Evolutionary conservation across 2,113 vertebrate species (phyloP).

Genomic region (Chionis minor): DNA sequence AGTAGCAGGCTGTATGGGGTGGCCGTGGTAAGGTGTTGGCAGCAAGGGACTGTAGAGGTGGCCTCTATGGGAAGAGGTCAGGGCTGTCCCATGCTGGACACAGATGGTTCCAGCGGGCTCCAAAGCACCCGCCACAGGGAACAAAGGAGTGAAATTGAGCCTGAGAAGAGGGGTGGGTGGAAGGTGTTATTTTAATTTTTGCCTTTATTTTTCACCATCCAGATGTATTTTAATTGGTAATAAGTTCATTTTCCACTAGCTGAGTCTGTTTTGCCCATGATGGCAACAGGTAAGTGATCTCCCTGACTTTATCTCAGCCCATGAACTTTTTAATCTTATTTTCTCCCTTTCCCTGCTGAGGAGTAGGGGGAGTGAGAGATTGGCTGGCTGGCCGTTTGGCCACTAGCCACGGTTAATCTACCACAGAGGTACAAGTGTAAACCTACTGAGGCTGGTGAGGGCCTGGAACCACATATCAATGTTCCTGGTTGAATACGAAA

Average conservation of each 20-base stretch:
- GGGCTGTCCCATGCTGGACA: rapidly evolving
- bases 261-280: background rate
- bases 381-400: rapidly evolving
- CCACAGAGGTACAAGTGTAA: background rate
- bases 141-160: background rate
- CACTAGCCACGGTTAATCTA: background rate
- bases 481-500: background rate
- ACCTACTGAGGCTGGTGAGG: background rate
- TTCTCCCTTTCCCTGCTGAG: background rate
- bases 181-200: background rate
- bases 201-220: background rate
- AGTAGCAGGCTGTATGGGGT: background rate
- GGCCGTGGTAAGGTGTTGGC: background rate
- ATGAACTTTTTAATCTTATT: background rate
- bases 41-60: background rate
- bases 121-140: background rate
- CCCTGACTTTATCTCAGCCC: background rate
- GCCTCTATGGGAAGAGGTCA: background rate
- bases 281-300: background rate
- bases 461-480: background rate
- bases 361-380: background rate
- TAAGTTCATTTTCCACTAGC: background rate
- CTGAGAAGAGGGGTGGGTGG: rapidly evolving
- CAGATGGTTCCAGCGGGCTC: rapidly evolving
- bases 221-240: background rate